A percentile compares a stretch with the other conserved stretches of the same genome.
Conservation (phyloP, 2,888 invertebrate species). For the Eugnorisma glareosa region DNA sequence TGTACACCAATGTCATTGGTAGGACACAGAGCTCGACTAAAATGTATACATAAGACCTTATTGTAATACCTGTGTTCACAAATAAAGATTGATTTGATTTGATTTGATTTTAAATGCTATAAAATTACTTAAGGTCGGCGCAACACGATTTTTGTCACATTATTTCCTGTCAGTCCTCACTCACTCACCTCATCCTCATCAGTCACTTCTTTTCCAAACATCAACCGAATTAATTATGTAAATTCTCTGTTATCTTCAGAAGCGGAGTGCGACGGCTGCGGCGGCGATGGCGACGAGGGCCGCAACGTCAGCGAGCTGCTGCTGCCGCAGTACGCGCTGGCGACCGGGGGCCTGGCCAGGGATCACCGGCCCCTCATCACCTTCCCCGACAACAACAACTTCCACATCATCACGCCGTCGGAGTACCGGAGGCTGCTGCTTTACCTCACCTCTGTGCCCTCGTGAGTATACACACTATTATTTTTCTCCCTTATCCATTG, state of each 20-base stretch:
- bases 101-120: no score
- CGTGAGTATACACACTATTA: constrained; percentile 92
- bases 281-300: constrained; percentile 91
- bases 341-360: constrained; percentile 97
- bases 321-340: constrained; percentile 96
- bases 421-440: constrained; percentile 97
- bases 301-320: constrained; percentile 96
- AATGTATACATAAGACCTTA: no score
- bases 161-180: not conserved
- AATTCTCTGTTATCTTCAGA: constrained; percentile 76
- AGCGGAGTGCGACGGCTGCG: constrained; percentile 89
- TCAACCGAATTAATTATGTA: not conserved
- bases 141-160: not conserved
- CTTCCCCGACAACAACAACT: constrained; percentile 98
- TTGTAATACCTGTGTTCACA: no score
- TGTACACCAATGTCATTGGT: no score
- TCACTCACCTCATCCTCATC: no score
- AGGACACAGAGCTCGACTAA: no score
- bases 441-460: constrained; percentile 98
- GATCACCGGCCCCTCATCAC: constrained; percentile 98
- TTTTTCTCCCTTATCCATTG: not conserved
- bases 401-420: constrained; percentile 94
- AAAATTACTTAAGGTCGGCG: not conserved
- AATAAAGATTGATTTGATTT: no score
- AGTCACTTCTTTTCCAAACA: not conserved